Percentiles rank a stretch among this genome's conserved stretches.
Conservation (phyloP, 2,797 vertebrate genomes). For the Pampus argenteus region DNA sequence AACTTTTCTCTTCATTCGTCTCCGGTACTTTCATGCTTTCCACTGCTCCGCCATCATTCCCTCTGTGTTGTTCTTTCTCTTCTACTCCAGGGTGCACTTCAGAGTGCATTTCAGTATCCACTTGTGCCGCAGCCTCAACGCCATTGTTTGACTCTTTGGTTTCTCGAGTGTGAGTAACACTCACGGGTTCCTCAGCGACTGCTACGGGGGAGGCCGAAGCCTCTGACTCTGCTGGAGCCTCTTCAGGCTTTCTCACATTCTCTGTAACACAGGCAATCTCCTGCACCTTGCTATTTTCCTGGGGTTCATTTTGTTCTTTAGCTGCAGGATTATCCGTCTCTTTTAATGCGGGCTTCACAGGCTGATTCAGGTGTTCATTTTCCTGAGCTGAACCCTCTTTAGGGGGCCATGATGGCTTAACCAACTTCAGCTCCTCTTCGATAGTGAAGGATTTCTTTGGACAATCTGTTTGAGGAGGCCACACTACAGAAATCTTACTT, state of each 20-base stretch:
- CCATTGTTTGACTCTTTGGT: conserved; percentile 54
- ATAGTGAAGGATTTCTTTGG: conserved; percentile 85
- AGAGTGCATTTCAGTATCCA: conserved; percentile 55
- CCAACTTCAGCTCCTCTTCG: conserved; percentile 88
- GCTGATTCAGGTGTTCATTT: conserved; percentile 55
- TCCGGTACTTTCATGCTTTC: conserved; percentile 52
- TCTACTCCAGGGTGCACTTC: conserved; percentile 53
- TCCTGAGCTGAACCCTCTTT: conserved; percentile 74
- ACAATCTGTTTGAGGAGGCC: conserved; percentile 91
- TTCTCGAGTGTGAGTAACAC: conserved; percentile 42
- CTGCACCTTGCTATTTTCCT: conserved; percentile 52
- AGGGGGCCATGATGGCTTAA: conserved; percentile 94
- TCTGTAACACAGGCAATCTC: conserved; percentile 33
- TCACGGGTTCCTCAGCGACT: conserved; percentile 20
- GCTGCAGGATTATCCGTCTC: conserved; percentile 62
- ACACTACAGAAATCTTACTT: conserved; percentile 91
- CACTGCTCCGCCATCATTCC: conserved; percentile 36
- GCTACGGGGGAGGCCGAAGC: conserved; percentile 19
- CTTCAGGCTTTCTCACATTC: conserved; percentile 49
- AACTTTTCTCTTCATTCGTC: conserved; percentile 43
- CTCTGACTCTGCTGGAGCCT: conserved; percentile 27
- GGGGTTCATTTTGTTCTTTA: conserved; percentile 53
- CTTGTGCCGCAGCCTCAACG: conserved; percentile 47
- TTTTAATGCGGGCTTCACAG: conserved; percentile 58
- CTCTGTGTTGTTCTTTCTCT: conserved; percentile 40